Conservation (phyloP, 2,888 invertebrate genomes). For the Dicyrtoma fusca region DNA sequence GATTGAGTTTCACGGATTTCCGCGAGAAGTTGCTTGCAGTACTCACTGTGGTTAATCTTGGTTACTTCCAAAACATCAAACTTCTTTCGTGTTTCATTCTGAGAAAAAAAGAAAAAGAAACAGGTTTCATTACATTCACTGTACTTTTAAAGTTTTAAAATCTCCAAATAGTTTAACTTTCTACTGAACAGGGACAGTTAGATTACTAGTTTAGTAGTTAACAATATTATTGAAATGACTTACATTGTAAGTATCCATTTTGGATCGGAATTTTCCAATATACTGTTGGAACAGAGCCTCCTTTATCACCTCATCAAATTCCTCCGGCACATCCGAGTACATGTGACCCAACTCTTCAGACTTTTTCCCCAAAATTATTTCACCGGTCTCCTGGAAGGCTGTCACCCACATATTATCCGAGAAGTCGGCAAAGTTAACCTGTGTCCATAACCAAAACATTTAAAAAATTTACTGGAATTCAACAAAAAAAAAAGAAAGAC, state of each 20-base stretch:
- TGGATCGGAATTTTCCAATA: constrained; percentile 81
- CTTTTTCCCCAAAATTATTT: constrained; percentile 71
- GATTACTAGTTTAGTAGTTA: no score
- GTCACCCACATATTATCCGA: constrained; percentile 89
- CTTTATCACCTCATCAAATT: constrained; percentile 71
- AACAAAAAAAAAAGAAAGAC: neutral
- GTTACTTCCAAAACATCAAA: constrained; percentile 71
- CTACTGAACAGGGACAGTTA: no score
- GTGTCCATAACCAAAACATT: constrained; percentile 39
- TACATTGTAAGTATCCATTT: constrained; percentile 90
- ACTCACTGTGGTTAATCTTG: constrained; percentile 76
- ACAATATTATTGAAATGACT: no score
- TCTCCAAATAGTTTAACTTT: no score
- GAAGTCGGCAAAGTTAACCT: constrained; percentile 86
- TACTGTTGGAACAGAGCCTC: constrained; percentile 77
- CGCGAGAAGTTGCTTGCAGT: constrained; percentile 71
- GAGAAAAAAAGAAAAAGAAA: no score
- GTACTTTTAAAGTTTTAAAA: no score
- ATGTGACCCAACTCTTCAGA: constrained; percentile 77
- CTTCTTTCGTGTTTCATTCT: constrained; percentile 83
- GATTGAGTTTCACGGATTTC: constrained; percentile 67
- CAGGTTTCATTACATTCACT: no score
- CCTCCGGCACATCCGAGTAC: constrained; percentile 65
- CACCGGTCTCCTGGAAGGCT: constrained; percentile 83
- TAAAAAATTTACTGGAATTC: constrained; percentile 3